phyloP scores from a whole-genome alignment of 2,113 vertebrate genomes.

The Calonectris borealis region DNA sequence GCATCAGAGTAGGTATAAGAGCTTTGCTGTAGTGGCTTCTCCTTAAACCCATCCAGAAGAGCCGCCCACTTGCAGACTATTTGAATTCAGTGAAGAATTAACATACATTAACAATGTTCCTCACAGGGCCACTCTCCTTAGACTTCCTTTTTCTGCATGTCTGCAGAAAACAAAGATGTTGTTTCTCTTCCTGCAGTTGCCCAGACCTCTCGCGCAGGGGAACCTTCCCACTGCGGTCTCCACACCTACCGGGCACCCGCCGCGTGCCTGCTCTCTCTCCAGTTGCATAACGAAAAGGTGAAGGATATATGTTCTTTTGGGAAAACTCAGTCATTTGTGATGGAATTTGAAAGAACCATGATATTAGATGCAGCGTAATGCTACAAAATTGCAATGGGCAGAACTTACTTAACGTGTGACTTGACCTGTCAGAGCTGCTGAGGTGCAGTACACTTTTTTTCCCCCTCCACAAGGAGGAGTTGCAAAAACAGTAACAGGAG shows the following conservation, averaged over 20 bases:
- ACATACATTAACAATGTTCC: neutral
- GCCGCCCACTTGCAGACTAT: neutral
- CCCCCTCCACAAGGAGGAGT: neutral
- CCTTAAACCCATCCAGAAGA: neutral
- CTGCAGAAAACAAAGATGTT: neutral
- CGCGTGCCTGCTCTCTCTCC: accelerated
- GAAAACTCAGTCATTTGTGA: neutral
- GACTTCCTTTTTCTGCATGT: neutral
- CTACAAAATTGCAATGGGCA: neutral
- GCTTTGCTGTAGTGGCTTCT: neutral
- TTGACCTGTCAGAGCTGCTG: neutral
- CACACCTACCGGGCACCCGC: accelerated
- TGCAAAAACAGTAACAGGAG: neutral
- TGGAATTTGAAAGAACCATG: neutral
- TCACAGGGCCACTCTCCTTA: neutral
- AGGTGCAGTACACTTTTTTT: neutral
- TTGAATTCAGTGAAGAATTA: neutral
- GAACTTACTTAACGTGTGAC: neutral
- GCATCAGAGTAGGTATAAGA: neutral
- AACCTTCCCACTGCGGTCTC: neutral
- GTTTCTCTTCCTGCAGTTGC: neutral
- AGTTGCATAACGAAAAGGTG: accelerated
- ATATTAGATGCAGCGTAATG: neutral
- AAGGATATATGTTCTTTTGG: neutral
- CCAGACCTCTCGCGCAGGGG: accelerated